Evolutionary conservation across 1,140 invertebrate species (phyloP).

Genomic region (Atta colombica): DNA sequence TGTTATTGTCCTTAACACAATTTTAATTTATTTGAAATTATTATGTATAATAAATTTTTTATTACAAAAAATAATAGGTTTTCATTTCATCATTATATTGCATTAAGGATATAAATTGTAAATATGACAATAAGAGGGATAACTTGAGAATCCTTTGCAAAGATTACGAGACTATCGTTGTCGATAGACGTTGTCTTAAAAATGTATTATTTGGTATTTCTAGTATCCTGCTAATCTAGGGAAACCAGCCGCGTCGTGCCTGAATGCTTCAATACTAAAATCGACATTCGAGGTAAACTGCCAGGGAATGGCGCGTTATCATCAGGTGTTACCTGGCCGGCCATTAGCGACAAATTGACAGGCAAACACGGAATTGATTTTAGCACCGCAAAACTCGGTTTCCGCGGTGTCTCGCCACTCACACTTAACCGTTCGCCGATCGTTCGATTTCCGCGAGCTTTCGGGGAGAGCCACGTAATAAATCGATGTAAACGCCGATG

Average conservation of each 20-base stretch:
- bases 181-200: conserved; percentile 5
- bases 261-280: conserved; percentile 75
- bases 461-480: conserved; percentile 72
- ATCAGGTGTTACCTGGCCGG: conserved; percentile 78
- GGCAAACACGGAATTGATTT: conserved; percentile 80
- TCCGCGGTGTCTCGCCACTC: conserved; percentile 75
- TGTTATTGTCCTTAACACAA: background rate
- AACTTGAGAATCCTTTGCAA: background rate
- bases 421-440: conserved; percentile 75
- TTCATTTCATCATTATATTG: background rate
- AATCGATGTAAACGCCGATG: conserved; percentile 75
- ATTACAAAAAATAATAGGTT: conserved; percentile 1
- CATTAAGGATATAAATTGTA: background rate
- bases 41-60: background rate
- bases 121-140: background rate
- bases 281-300: conserved; percentile 78
- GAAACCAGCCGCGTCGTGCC: conserved; percentile 15
- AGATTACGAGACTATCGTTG: background rate
- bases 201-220: background rate
- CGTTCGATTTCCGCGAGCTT: conserved; percentile 70
- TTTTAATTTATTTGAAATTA: background rate
- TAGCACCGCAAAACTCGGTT: conserved; percentile 79
- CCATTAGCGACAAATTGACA: conserved; percentile 81
- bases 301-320: conserved; percentile 78
- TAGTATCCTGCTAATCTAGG: conserved; percentile 10